A percentile compares a stretch with the other conserved stretches of the same genome.
Evolutionary conservation across 2,113 vertebrate genomes (phyloP).

Genomic region (Eolophus roseicapilla): DNA sequence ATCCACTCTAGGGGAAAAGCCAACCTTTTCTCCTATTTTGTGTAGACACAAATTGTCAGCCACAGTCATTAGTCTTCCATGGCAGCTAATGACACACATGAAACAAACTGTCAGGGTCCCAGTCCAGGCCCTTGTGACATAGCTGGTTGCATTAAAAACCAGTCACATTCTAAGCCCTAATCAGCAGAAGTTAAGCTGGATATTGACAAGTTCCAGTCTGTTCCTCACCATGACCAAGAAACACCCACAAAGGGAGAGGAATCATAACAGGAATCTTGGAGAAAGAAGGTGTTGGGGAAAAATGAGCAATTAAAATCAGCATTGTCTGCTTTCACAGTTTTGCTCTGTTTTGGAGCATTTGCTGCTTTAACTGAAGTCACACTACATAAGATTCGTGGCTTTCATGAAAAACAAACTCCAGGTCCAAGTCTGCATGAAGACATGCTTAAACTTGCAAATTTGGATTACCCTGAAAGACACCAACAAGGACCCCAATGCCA

Average conservation of each 20-base stretch:
- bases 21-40: neutral
- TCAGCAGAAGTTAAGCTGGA: neutral
- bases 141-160: neutral
- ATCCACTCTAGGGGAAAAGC: neutral
- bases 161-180: neutral
- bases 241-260: fast-evolving
- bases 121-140: neutral
- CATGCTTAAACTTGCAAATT: neutral
- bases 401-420: neutral
- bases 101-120: neutral
- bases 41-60: neutral
- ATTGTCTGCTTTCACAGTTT: neutral
- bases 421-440: neutral
- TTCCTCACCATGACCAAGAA: neutral
- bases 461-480: neutral
- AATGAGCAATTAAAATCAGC: neutral
- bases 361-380: neutral
- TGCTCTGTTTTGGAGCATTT: neutral
- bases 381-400: neutral
- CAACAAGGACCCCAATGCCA: neutral
- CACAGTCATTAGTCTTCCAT: neutral
- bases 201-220: neutral
- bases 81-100: neutral
- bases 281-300: neutral
- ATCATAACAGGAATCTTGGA: neutral